Conservation (phyloP, 2,888 invertebrate genomes). For the Tachina lurida region DNA sequence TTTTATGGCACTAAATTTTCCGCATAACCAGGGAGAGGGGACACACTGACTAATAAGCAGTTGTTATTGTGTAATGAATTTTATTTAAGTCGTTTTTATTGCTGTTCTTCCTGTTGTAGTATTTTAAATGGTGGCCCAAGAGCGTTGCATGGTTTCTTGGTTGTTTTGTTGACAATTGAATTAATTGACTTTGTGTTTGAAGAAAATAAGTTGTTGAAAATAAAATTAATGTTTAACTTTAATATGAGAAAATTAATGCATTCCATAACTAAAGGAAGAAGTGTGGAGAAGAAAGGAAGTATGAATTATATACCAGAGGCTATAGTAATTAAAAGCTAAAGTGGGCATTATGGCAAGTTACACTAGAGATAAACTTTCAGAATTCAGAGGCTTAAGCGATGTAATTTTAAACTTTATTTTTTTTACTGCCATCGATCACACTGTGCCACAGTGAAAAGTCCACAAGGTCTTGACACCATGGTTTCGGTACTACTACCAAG, state of each 20-base stretch:
- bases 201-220: constrained; percentile 30
- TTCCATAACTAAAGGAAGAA: too few species aligned
- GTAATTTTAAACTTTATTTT: too few species aligned
- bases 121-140: constrained; percentile 36
- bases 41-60: constrained; percentile 30
- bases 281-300: too few species aligned
- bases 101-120: constrained; percentile 15
- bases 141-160: constrained; percentile 44
- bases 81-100: constrained; percentile 23
- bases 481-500: too few species aligned
- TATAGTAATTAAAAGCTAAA: too few species aligned
- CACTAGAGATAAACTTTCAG: too few species aligned
- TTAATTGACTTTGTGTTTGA: constrained; percentile 60
- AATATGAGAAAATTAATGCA: constrained; percentile 3
- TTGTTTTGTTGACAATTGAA: constrained; percentile 64
- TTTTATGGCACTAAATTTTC: constrained; percentile 28
- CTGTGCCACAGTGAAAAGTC: too few species aligned
- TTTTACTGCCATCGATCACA: too few species aligned
- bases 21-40: constrained; percentile 5
- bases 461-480: too few species aligned
- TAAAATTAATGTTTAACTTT: constrained; percentile 8
- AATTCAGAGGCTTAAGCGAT: too few species aligned
- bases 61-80: constrained; percentile 39
- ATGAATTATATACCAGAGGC: too few species aligned
- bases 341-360: too few species aligned